Conservation (phyloP, 1,140 invertebrate genomes). For the Nixonia krombeini region DNA sequence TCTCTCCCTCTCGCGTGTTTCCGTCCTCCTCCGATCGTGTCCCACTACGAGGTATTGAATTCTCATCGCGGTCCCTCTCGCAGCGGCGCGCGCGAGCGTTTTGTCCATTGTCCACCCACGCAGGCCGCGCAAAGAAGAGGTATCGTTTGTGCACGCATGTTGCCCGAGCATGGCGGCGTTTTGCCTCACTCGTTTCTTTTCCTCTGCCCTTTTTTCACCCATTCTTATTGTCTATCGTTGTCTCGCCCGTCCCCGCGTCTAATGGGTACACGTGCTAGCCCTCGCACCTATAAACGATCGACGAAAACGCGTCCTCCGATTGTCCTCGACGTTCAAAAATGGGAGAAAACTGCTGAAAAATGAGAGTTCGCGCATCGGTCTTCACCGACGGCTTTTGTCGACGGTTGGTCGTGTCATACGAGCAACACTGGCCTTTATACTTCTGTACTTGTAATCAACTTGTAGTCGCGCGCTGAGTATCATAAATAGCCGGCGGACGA, state of each 20-base stretch:
- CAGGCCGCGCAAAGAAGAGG: slow-evolving; percentile 31
- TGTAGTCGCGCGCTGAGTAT: slow-evolving; percentile 18
- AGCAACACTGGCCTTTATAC: slow-evolving; percentile 25
- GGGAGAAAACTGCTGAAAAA: slow-evolving; percentile 5
- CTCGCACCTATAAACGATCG: no score
- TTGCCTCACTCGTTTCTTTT: slow-evolving; percentile 32
- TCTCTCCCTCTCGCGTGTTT: slow-evolving; percentile 49
- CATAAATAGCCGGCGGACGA: slow-evolving; percentile 42
- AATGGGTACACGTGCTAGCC: no score
- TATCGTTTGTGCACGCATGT: slow-evolving; percentile 41
- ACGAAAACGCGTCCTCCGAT: no score
- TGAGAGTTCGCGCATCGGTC: no score
- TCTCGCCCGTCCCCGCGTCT: no score
- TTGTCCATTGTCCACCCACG: slow-evolving; percentile 56
- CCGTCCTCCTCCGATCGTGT: slow-evolving; percentile 29
- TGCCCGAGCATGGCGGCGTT: no score
- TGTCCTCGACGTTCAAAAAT: no score
- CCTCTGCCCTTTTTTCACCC: slow-evolving; percentile 23
- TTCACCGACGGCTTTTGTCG: no score
- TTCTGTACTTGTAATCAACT: slow-evolving; percentile 31
- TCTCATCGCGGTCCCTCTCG: slow-evolving; percentile 28
- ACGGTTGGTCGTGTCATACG: slow-evolving; percentile 9
- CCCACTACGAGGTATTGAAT: slow-evolving; percentile 39
- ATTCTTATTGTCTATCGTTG: slow-evolving; percentile 14
- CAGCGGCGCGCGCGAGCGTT: slow-evolving; percentile 46